Percentiles rank a stretch among this genome's conserved stretches.
These are phyloP conservation scores for Mechanitis mazaeus DNA, from an alignment of 2,888 invertebrate genomes.

Conservation along the genomic window DNA sequence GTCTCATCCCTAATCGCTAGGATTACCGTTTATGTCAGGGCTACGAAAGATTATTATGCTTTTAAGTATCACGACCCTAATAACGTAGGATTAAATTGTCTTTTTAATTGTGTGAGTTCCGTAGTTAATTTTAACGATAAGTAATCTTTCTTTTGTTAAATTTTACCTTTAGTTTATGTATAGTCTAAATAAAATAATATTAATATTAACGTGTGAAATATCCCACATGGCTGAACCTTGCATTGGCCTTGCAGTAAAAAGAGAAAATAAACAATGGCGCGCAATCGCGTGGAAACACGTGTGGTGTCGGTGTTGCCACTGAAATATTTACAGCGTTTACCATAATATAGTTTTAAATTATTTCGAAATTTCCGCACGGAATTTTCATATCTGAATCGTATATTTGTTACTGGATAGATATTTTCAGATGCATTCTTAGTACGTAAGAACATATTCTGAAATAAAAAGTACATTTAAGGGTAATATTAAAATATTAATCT, in stretches of 20 bases:
- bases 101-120: constrained; percentile 4
- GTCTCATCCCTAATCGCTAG: constrained; percentile 19
- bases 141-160: no score
- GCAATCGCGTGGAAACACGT: constrained; percentile 22
- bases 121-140: no score
- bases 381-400: neutral
- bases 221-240: constrained; percentile 7
- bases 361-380: neutral
- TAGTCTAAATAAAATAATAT: no score
- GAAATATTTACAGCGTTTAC: constrained; percentile 21
- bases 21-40: constrained; percentile 22
- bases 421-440: no score
- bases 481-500: neutral
- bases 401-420: no score
- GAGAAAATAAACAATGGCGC: constrained; percentile 16
- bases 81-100: constrained; percentile 5
- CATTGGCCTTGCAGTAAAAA: constrained; percentile 16
- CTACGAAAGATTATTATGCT: constrained; percentile 14
- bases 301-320: constrained; percentile 23
- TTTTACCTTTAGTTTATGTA: no score
- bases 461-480: no score
- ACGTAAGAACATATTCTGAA: no score
- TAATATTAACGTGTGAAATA: no score
- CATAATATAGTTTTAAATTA: neutral
- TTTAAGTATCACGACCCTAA: constrained; percentile 6